Evolutionary conservation across 2,113 vertebrate genomes (phyloP).

Genomic region (Lethenteron camtschaticum): DNA sequence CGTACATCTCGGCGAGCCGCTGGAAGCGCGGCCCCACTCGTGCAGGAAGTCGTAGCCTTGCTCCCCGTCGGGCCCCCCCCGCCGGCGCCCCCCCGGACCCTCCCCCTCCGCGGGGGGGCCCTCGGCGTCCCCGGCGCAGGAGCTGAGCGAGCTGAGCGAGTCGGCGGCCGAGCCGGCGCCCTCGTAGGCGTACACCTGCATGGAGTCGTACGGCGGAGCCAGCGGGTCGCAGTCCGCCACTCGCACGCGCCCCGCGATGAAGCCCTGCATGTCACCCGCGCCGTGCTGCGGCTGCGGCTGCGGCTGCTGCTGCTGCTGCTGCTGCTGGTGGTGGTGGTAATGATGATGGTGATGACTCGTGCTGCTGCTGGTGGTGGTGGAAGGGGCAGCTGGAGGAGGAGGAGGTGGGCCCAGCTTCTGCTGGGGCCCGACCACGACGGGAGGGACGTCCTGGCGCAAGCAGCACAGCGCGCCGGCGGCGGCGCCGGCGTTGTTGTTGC

Average conservation of each 20-base stretch:
- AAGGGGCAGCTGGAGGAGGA: no score
- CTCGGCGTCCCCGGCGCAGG: conserved; percentile 84
- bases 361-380: no score
- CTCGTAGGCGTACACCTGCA: conserved; percentile 96
- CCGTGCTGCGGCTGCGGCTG: no score
- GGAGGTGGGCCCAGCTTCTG: no score
- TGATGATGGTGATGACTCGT: no score
- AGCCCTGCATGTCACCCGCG: conserved; percentile 56
- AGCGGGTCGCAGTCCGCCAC: conserved; percentile 81
- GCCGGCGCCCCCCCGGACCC: no score
- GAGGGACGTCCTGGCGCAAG: not conserved
- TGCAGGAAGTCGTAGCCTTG: not conserved
- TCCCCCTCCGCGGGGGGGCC: no score
- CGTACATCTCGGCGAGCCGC: not conserved
- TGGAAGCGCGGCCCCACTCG: conserved; percentile 3
- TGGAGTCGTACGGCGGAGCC: conserved; percentile 87
- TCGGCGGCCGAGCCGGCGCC: conserved; percentile 77
- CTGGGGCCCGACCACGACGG: not conserved
- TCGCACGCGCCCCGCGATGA: conserved; percentile 76
- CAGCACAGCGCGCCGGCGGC: not conserved
- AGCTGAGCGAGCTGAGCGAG: conserved; percentile 84
- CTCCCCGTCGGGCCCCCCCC: not conserved
- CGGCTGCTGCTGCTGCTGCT: conserved; percentile 23
- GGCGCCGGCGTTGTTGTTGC: not conserved
- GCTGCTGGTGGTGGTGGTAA: conserved; percentile 15